Base-by-base conservation (phyloP, 2,888 invertebrate genomes). In the Lasioglossum zephyrum region DNA sequence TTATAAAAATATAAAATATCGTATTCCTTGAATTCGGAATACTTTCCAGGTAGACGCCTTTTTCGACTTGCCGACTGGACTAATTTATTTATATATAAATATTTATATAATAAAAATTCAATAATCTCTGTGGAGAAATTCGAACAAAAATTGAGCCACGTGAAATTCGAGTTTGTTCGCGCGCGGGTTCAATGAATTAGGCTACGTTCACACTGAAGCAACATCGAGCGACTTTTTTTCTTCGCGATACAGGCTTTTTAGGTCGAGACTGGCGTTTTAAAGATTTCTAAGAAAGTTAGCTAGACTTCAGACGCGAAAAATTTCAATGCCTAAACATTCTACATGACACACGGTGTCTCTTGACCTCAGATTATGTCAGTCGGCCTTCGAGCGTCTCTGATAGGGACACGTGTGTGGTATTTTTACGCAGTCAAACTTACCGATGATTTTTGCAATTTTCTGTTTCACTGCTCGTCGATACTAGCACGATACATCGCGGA, bases 301-400 rank as follows among this genome's bases (percentile, higher is more conserved):
- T 31, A 13, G 16, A 5, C 1, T 31, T 16, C 16, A 16, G 31
- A 63, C 31, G 63, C 16, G 6, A 31, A 6, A 8, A 31, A 63
- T 18, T 31, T 63, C 31, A 5, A 6, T 16, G 18, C 31, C 63
- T 31, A 63, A 63, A 8, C 31, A 63, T 39, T 39, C 22, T 66
- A 69, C 47, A 77, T 63, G n/a, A 57, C 53, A 81, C 44, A 57
- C 26, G 49, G 74, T 82, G 79, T 85, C 88, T 86, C 75, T 82
- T 90, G 90, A 91, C 90, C 89, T 88, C 75, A 91, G 91, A 90
- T 90, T 87, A 88, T 87, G 87, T 89, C 82, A 84, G 84, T n/a
- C 82, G 86, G 89, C 91, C 91, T 84, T 44, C 60, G 81, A 84
- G 87, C 88, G 87, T 86, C 77, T 87, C 36, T 66, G 89, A 91